Evolutionary conservation across 2,888 invertebrate species (phyloP), one percentile per base, ranked within the genome.

Genomic region (Epirrhoe tristata): DNA sequence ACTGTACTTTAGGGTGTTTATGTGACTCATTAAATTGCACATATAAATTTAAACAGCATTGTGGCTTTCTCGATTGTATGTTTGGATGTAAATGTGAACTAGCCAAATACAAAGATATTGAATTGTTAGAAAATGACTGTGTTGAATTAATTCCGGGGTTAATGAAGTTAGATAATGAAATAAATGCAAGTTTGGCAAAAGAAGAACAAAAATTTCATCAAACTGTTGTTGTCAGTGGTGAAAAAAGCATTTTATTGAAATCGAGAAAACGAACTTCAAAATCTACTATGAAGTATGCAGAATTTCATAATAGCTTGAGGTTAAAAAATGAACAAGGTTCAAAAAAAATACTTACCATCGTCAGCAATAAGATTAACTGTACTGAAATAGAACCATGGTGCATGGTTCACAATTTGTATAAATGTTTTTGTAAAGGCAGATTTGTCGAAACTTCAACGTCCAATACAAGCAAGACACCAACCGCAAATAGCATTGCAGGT

Each of bases 121-220:
- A 85, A 65, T 78, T 78, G n/a, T 74, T 84, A 58, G 81, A 85
- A 61, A 73, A 69, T 48, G 76, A 78, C 54, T 80, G 76, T 72
- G 69, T 78, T 34, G 83, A 86, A 60, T 65, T 84, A 51, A 75
- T 90, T 62, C 86, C 88, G 0, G 87, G 85, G 0, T 80, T 94
- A 58, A 71, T 89, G 39, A 87, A 88, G 74, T 78, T 95, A 59
- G 91, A 94, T 70, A 90, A 91, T 73, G 88, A 93, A 79, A 91
- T 91, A 0, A 94, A 94, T 76, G 87, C 83, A 52, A 94, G 94
- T 65, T 86, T 96, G 68, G 95, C 96, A 0, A 95, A 95, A 82
- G 95, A 95, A 77, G 96, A 96, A 82, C 94, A 95, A 81, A 96
- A 96, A 78, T 96, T 96, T 84, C 96, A 95, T 14, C 96, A 96